These are phyloP conservation scores for Stichodactyla mertensii DNA, from an alignment of 64 coral and sea anemone genomes.

Conservation along the genomic window DNA sequence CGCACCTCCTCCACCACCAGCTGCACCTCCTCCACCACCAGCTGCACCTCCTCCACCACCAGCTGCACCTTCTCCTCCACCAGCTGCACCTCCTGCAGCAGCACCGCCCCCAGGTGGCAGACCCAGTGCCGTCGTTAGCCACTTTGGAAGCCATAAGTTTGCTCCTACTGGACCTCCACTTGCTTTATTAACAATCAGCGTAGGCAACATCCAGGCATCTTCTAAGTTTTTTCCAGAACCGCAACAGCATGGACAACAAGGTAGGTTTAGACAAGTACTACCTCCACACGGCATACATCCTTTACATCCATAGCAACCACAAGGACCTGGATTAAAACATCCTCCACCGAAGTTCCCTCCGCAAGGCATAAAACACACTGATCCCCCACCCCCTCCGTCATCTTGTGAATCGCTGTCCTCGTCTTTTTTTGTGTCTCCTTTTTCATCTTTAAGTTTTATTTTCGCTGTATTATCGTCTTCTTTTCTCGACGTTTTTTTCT, in stretches of 20 bases:
- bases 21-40: slow-evolving; percentile 15
- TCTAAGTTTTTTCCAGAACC: slow-evolving; percentile 51
- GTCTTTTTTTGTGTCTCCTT: slow-evolving; percentile 29
- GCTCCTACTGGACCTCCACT: slow-evolving; percentile 17
- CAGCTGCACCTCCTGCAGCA: slow-evolving; percentile 10
- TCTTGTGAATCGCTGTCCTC: slow-evolving; percentile 34
- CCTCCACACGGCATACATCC: slow-evolving; percentile 50
- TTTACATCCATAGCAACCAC: slow-evolving; percentile 1
- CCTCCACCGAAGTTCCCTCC: slow-evolving; percentile 59
- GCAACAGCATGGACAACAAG: slow-evolving; percentile 71
- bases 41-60: slow-evolving; percentile 15
- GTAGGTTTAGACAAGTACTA: slow-evolving; percentile 40
- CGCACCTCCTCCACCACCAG: slow-evolving; percentile 10
- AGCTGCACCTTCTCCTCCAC: slow-evolving; percentile 8
- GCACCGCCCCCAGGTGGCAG: slow-evolving; percentile 21
- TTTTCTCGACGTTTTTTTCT: slow-evolving; percentile 5
- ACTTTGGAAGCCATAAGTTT: slow-evolving; percentile 55
- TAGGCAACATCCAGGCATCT: slow-evolving; percentile 74
- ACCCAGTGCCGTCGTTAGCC: slow-evolving; percentile 32
- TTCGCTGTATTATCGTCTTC: neutral
- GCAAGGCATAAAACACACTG: slow-evolving; percentile 35
- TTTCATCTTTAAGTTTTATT: slow-evolving; percentile 13
- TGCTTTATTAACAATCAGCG: slow-evolving; percentile 61
- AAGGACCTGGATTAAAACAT: slow-evolving; percentile 11
- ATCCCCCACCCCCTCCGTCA: slow-evolving; percentile 39